Conservation (phyloP, 2,888 invertebrate genomes). For the Holacanthella duospinosa region DNA sequence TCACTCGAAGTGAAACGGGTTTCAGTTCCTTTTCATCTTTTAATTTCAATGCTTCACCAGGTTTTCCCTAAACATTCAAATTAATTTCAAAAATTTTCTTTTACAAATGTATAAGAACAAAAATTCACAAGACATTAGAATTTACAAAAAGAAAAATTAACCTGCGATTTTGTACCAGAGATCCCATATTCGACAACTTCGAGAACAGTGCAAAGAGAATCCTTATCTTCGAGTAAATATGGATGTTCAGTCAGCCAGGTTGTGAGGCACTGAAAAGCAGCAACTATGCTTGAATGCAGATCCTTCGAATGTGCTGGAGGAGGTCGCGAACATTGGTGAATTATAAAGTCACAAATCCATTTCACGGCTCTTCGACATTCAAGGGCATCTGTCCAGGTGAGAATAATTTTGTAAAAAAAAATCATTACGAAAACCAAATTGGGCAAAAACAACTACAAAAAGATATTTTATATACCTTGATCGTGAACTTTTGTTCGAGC, state of each 20-base stretch:
- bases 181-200: slow-evolving; percentile 97
- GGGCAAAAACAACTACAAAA: background rate
- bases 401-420: too few relatives aligned
- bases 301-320: slow-evolving; percentile 88
- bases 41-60: slow-evolving; percentile 77
- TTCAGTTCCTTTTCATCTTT: slow-evolving; percentile 93
- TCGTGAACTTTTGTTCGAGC: slow-evolving; percentile 80
- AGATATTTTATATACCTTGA: slow-evolving; percentile 54
- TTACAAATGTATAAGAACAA: background rate
- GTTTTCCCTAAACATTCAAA: slow-evolving; percentile 55
- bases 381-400: slow-evolving; percentile 69
- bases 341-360: slow-evolving; percentile 97
- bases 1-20: slow-evolving; percentile 92
- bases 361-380: slow-evolving; percentile 88
- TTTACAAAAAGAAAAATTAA: too few relatives aligned
- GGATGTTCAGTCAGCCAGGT: slow-evolving; percentile 89
- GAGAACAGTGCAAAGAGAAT: slow-evolving; percentile 81
- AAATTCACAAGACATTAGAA: background rate
- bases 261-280: slow-evolving; percentile 80
- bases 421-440: background rate
- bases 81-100: background rate
- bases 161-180: slow-evolving; percentile 75
- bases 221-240: slow-evolving; percentile 76
- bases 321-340: slow-evolving; percentile 78
- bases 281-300: slow-evolving; percentile 86